A percentile compares a stretch with the other conserved stretches of the same genome.
Conservation (phyloP, 2,888 invertebrate genomes). For the Lutraria lutraria region DNA sequence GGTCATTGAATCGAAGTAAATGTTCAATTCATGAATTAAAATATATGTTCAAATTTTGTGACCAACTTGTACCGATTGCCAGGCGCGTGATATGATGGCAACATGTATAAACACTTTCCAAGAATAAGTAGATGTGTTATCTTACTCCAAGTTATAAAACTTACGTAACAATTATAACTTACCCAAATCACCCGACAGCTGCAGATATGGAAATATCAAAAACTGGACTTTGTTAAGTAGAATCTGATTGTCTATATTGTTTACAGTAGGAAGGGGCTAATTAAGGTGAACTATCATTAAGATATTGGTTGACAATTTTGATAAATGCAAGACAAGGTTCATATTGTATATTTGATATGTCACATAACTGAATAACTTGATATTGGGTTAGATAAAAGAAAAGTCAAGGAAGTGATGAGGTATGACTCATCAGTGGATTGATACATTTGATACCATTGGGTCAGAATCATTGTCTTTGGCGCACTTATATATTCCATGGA, state of each 20-base stretch:
- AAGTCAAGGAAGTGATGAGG: background rate
- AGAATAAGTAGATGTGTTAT: background rate
- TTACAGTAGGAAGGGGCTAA: constrained; percentile 31
- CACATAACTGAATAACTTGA: background rate
- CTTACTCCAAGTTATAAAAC: background rate
- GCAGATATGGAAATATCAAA: constrained; percentile 31
- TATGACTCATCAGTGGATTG: background rate
- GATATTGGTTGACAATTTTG: constrained; percentile 48
- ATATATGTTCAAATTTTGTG: background rate
- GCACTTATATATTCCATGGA: too few relatives aligned
- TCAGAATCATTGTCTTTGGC: too few relatives aligned
- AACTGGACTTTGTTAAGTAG: constrained; percentile 53
- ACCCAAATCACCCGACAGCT: background rate
- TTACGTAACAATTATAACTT: background rate
- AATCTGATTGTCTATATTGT: constrained; percentile 52
- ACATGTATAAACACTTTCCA: background rate
- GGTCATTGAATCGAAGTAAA: too few relatives aligned
- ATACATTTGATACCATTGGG: too few relatives aligned
- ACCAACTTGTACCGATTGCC: background rate
- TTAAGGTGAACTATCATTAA: constrained; percentile 60
- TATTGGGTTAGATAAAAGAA: background rate
- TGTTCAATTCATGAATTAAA: background rate
- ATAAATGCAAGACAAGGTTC: constrained; percentile 63
- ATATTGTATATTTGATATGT: background rate
- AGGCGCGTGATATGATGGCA: background rate